phyloP scores from a whole-genome alignment of 2,888 invertebrate genomes.

The Chaetogeoica ovagalla region DNA sequence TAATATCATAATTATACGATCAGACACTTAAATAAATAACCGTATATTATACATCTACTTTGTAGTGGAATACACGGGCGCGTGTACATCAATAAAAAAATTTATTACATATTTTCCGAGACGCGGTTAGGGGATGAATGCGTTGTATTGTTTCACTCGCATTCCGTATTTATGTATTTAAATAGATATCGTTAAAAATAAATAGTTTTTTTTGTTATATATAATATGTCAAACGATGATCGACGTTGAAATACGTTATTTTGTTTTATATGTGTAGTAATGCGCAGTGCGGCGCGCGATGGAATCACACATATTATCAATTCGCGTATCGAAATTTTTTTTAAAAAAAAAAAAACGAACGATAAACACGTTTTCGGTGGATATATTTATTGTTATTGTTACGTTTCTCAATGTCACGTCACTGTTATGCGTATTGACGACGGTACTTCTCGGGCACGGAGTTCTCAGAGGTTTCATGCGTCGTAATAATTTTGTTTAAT shows the following conservation, averaged over 20 bases:
- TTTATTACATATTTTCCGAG: neutral
- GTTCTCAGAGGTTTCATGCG: neutral
- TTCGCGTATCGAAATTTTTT: neutral
- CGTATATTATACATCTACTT: conserved; percentile 3
- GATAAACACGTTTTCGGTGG: conserved; percentile 36
- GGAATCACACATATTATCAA: no score
- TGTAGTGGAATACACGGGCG: neutral
- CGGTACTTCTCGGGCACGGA: neutral
- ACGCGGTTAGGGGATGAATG: no score
- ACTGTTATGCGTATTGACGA: no score
- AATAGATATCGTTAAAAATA: no score
- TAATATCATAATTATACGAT: no score
- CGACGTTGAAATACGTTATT: no score
- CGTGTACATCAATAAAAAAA: neutral
- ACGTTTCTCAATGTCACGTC: neutral
- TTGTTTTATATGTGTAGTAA: no score
- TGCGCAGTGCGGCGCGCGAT: no score
- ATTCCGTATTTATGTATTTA: no score
- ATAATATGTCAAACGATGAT: no score
- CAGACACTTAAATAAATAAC: neutral
- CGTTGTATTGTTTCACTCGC: neutral
- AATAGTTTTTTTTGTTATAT: no score
- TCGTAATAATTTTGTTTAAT: neutral
- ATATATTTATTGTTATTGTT: conserved; percentile 19
- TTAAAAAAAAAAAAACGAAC: no score